Base-by-base conservation (phyloP, 2,797 vertebrate species). In the Aulostomus chinensis region DNA sequence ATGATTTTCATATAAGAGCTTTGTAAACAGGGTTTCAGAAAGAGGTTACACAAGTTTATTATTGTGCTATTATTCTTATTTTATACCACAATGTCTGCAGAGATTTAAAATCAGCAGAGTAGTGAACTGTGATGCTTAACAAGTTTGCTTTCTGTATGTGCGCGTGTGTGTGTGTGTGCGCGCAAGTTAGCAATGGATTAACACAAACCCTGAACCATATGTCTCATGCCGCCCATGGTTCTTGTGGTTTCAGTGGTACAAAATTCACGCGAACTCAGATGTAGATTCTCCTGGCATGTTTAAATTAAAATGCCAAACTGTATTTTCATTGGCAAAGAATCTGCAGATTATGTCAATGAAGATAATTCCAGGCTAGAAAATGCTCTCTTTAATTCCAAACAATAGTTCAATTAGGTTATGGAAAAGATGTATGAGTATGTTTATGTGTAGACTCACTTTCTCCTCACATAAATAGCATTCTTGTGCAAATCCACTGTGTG, bases 1-100 rank as follows among this genome's bases (percentile, higher is more conserved):
- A 42, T 29, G 36, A 36, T 40, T 65, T 57, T 55, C 22, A 51
- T 26, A 42, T 12, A 50, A 56, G 32, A 4, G 2, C 39, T 57
- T 42, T 41, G 47, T 47, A 59, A 64, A 67, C 29, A 20, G 20
- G 4, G 6, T 42, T 70, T 56, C 0, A 54, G 17, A 37, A 52
- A 54, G 15, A 25, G 30, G 36, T 75, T 51, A 22, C 4, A 4
- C 10, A 21, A 48, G 38, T 64, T 56, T 64, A 58, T 50, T 53
- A 54, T 46, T 55, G 28, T 5, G 16, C 39, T 30, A 36, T 72
- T 42, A 50, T 65, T 62, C 16, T 47, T 58, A 41, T 54, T 40
- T 37, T 41, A 21, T 4, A 65, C 47, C 50, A 16, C 50, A 62
- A 16, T 0, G 22, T 42, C 41, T 34, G 30, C 21, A 47, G 22